Conservation (phyloP, 2,113 vertebrate genomes). For the Hiodon alosoides region DNA sequence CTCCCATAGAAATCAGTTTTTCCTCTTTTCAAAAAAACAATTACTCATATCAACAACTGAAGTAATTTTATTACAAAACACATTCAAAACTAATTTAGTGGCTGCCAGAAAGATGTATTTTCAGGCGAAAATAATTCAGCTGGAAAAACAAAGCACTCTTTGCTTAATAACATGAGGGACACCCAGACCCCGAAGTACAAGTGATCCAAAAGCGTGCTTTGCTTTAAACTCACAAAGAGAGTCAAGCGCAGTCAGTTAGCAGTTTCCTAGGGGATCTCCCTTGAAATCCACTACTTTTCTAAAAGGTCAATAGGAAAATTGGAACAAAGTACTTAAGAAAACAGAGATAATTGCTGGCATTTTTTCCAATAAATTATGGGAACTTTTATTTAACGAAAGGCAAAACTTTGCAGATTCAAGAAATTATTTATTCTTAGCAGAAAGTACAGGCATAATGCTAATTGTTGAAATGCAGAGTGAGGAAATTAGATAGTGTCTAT, state of each 20-base stretch:
- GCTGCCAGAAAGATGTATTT: conserved; percentile 10
- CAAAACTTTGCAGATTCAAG: too few relatives aligned
- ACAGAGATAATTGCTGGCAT: not conserved
- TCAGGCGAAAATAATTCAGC: conserved; percentile 6
- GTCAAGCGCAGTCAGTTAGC: conserved; percentile 6
- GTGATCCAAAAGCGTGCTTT: not conserved
- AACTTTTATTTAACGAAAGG: too few relatives aligned
- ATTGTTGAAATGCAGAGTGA: too few relatives aligned
- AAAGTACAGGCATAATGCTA: too few relatives aligned
- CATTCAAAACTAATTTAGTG: not conserved
- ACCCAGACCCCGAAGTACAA: not conserved
- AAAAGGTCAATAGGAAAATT: conserved; percentile 9
- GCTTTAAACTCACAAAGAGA: not conserved
- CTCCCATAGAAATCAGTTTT: not conserved
- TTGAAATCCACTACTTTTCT: not conserved
- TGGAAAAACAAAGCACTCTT: conserved; percentile 13
- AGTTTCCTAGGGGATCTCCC: not conserved
- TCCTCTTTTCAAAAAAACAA: not conserved
- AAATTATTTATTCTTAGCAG: too few relatives aligned
- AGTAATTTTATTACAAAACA: not conserved
- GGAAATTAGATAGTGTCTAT: too few relatives aligned
- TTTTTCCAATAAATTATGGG: not conserved
- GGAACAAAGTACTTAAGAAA: not conserved
- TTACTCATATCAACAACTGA: not conserved
- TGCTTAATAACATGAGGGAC: conserved; percentile 12